A percentile compares a stretch with the other conserved stretches of the same genome.
Conservation (phyloP, 2,888 invertebrate species). For the Patella caerulea region DNA sequence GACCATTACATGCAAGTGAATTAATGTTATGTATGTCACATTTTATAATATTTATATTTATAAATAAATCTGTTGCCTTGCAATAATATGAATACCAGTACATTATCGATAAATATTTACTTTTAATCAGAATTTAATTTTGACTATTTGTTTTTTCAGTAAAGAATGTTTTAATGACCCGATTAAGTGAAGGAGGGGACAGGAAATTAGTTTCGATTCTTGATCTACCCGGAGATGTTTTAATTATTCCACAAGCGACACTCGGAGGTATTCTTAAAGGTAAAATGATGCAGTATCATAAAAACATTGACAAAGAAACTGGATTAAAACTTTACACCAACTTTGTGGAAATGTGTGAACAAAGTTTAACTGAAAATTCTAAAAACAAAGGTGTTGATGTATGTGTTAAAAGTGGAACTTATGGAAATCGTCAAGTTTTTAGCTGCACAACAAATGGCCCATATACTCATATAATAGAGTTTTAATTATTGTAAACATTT, state of each 20-base stretch:
- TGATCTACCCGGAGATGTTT: slow-evolving; percentile 71
- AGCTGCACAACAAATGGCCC: slow-evolving; percentile 71
- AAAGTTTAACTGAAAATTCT: slow-evolving; percentile 37
- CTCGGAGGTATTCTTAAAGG: slow-evolving; percentile 72
- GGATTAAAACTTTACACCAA: slow-evolving; percentile 67
- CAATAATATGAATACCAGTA: background rate
- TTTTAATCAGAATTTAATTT: background rate
- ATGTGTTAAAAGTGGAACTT: slow-evolving; percentile 67
- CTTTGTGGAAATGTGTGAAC: slow-evolving; percentile 53
- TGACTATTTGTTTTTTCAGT: slow-evolving; percentile 47
- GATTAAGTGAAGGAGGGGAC: slow-evolving; percentile 60
- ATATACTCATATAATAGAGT: slow-evolving; percentile 68
- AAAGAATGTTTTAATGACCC: slow-evolving; percentile 58
- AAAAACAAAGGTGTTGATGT: slow-evolving; percentile 46
- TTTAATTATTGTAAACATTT: slow-evolving; percentile 32
- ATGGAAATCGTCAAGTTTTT: slow-evolving; percentile 72
- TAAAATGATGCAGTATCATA: slow-evolving; percentile 72
- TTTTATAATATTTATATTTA: background rate
- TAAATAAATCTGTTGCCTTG: background rate
- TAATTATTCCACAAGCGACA: slow-evolving; percentile 73
- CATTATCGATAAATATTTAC: too few relatives aligned
- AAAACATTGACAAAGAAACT: slow-evolving; percentile 69
- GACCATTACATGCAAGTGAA: background rate
- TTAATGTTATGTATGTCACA: background rate
- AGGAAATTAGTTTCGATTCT: slow-evolving; percentile 63